Conservation (phyloP, 2,113 vertebrate genomes). For the Peromyscus polionotus region DNA sequence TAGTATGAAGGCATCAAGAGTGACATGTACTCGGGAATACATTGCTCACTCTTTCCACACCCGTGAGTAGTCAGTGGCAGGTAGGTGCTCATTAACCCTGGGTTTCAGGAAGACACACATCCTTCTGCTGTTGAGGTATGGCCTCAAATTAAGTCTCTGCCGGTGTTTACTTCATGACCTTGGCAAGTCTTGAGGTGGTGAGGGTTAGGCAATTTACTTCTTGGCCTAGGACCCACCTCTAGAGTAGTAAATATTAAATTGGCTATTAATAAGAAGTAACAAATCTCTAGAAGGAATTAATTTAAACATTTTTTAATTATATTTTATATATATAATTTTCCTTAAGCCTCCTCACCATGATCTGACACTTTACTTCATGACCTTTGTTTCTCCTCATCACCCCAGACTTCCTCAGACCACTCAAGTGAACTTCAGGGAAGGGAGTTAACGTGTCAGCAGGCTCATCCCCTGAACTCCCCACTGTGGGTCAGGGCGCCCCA, state of each 20-base stretch:
- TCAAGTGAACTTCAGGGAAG: too few relatives aligned
- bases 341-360: background rate
- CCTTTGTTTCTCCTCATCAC: background rate
- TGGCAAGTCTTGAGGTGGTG: background rate
- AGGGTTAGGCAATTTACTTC: background rate
- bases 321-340: background rate
- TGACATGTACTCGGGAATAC: background rate
- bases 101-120: background rate
- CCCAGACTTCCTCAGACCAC: background rate
- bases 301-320: background rate
- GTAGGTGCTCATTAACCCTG: background rate
- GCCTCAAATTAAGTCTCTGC: background rate
- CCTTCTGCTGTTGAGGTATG: background rate
- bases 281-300: background rate
- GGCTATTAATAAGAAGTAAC: background rate
- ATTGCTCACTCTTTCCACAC: background rate
- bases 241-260: background rate
- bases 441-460: background rate
- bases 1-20: background rate
- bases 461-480: background rate
- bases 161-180: background rate
- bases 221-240: background rate
- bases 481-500: fast-evolving
- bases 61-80: background rate
- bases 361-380: background rate